Evolutionary conservation across 2,113 vertebrate genomes (phyloP), one percentile per base, ranked within the genome.

Genomic region (Phalacrocorax carbo): DNA sequence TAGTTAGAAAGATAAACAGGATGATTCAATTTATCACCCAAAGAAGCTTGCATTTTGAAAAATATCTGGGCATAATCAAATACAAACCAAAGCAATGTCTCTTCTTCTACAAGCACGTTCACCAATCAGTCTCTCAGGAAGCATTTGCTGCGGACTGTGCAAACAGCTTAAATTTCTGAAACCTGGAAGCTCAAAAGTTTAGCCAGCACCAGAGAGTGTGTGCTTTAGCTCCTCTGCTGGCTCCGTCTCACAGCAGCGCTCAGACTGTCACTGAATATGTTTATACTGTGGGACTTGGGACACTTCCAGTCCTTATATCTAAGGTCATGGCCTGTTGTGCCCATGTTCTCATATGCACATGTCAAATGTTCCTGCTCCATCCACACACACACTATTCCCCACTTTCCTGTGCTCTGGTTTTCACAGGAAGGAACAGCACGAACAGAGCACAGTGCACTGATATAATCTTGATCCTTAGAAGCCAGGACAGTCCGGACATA

Each of bases 241-340:
- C 13, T 89, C 49, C 46, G 52, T 5, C 71, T 80, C 58, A 42
- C 58, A 86, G 78, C 34, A 87, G 62, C 58, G 26, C n/a, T 62
- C 25, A 40, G 38, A 11, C 60, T 84, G n/a, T 51, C 92, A 84
- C 10, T 49, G 46, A 36, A 18, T 11, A 71, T 26, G 5, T 52
- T 91, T 25, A 51, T 46, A 27, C 36, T 26, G 27, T 38, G n/a
- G 60, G 18, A 83, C 19, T 2, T 75, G 60, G 60, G 65, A 93
- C n/a, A 84, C 13, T 87, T 94, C 69, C 69, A 91, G 77, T 58
- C n/a, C n/a, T 78, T 51, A 93, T 75, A 81, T 46, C 32, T 62
- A 78, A 89, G 55, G 38, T 82, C 69, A 38, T 72, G 87, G 30
- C 36, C 46, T 65, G 7, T 9, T 84, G 25, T 26, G 38, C 64